Base-by-base conservation (phyloP, 92 coral and sea anemone species). In the Umimayanthus chanpuru region DNA sequence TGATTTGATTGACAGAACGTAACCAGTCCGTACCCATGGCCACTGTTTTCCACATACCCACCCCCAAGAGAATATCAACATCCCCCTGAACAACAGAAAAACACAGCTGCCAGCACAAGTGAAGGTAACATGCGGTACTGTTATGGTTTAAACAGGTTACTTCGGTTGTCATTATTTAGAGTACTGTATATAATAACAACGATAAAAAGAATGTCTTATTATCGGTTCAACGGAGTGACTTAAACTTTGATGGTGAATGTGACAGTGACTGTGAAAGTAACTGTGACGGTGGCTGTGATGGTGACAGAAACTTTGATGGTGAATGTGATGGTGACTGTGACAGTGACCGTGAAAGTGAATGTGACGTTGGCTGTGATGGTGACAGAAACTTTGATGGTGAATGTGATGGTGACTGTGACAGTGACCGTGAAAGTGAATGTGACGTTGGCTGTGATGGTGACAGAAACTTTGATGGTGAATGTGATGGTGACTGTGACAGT, bases 1-100 rank as follows among this genome's bases (percentile, higher is more conserved):
- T 53, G 68, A 61, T 61, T 76, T 16, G 29, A 72, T n/a, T 92
- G 18, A n/a, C 72, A 97, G 99, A 97, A 95, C 55, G 88, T 89
- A 30, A 87, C 90, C 86, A 92, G 85, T 49, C 97, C 97, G 0
- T 93, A 92, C 77, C 96, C 95, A 5, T 93, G 98, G 93, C 99
- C 99, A 9, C 71, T 97, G 90, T 97, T 97, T 83, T 97, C 99
- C 16, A 88, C 97, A 0, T 97, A 96, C 79, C 99, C 99, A 36
- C 99, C 99, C 38, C 98, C 99, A 6, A 95, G 91, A 81, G 94
- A 92, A 84, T 95, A 95, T 67, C 55, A 41, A 70, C 64, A 30
- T 47, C 86, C 81, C 26, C 93, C 92, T 36, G 90, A 92, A 88
- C 96, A 93, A 44, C 91, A 87, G 73, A 85, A 85, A 40, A 77